Base-by-base conservation (phyloP, 2,797 vertebrate genomes). In the Harpagifer antarcticus region DNA sequence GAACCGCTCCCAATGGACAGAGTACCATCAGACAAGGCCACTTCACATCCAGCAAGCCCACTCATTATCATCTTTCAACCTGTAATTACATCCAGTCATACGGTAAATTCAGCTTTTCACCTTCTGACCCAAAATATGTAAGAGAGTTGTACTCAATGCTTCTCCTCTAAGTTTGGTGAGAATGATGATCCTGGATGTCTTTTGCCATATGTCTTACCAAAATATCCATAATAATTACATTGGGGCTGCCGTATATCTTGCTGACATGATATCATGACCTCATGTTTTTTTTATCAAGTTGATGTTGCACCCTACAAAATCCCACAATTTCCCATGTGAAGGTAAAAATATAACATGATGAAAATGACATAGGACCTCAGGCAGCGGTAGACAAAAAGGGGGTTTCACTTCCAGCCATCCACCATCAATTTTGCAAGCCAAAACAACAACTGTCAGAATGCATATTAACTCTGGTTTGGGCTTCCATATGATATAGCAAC, bases 1-100 rank as follows among this genome's bases (percentile, higher is more conserved):
- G 86, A 84, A 79, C 68, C 60, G 23, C 77, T 56, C 62, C 79
- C 61, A 71, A 78, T 86, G 80, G 86, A 88, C 84, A 78, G 69
- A 71, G 19, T 12, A 68, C 68, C 63, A 9, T 75, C 27, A n/a
- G n/a, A n/a, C n/a, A n/a, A n/a, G n/a, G n/a, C n/a, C n/a, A n/a
- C n/a, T n/a, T n/a, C n/a, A n/a, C n/a, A n/a, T n/a, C n/a, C n/a
- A 78, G 60, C 58, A 56, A 78, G 85, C 79, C 84, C 78, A 54
- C 72, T 85, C 75, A 86, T 85, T 76, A 76, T 72, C 54, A 76
- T 78, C 54, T 27, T 44, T 75, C 78, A 86, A 77, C 74, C 76
- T 58, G 76, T 55, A 84, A 92, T 92, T 89, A 88, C 70, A 63
- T 72, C 43, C 10, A 79, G 31, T 61, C 69, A 60, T 37, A 8